phyloP scores from a whole-genome alignment of 2,797 vertebrate species.

The Fringilla coelebs region DNA sequence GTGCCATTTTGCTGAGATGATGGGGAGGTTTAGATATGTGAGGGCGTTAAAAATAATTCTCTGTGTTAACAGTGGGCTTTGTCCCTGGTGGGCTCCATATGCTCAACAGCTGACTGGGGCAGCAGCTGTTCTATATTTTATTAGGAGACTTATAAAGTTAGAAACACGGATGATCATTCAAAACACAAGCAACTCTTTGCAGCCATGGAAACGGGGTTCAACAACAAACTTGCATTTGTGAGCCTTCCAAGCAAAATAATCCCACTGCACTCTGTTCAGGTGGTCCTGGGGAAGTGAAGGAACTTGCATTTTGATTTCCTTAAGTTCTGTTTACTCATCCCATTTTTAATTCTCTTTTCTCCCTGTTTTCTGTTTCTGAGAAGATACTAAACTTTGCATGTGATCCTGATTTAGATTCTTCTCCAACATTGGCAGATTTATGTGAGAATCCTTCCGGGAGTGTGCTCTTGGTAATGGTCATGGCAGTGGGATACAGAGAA shows the following conservation, averaged over 20 bases:
- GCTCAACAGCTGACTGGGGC: slow-evolving; percentile 63
- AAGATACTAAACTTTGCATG: neutral
- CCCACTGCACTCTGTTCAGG: slow-evolving; percentile 64
- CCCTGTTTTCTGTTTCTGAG: slow-evolving; percentile 11
- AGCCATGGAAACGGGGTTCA: slow-evolving; percentile 72
- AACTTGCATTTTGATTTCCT: slow-evolving; percentile 56
- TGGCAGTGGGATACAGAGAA: neutral
- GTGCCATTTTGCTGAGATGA: slow-evolving; percentile 73
- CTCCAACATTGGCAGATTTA: neutral
- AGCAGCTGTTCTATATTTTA: slow-evolving; percentile 79
- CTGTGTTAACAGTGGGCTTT: slow-evolving; percentile 71
- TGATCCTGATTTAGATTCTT: slow-evolving; percentile 10
- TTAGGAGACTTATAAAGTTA: slow-evolving; percentile 71
- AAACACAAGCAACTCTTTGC: slow-evolving; percentile 70
- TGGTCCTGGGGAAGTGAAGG: slow-evolving; percentile 60
- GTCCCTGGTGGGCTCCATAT: slow-evolving; percentile 74
- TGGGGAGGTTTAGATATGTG: slow-evolving; percentile 74
- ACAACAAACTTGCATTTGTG: slow-evolving; percentile 74
- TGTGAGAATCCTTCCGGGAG: neutral
- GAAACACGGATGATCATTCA: slow-evolving; percentile 68
- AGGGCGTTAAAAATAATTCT: slow-evolving; percentile 78
- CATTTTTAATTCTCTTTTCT: neutral
- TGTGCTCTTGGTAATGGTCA: neutral
- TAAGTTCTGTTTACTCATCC: slow-evolving; percentile 46
- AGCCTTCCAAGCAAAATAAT: slow-evolving; percentile 71